phyloP scores from a whole-genome alignment of 2,113 vertebrate genomes.

The Erinaceus europaeus region DNA sequence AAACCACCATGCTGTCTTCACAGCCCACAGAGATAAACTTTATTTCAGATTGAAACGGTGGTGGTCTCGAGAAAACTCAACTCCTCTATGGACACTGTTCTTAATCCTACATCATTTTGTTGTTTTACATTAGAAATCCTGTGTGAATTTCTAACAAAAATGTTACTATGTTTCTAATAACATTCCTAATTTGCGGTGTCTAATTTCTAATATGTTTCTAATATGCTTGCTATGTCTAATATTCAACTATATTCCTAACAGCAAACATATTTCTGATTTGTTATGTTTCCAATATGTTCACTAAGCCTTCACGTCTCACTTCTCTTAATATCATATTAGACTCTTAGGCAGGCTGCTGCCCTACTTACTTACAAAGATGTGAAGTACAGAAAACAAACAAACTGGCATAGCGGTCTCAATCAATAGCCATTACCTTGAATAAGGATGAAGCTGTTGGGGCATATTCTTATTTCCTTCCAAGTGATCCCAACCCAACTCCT shows the following conservation, averaged over 20 bases:
- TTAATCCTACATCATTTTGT: background rate
- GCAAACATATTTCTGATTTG: too few relatives aligned
- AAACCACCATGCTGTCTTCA: too few relatives aligned
- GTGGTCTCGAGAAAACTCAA: background rate
- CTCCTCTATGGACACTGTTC: background rate
- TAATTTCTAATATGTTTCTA: background rate
- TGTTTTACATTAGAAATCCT: background rate
- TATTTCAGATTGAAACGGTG: background rate
- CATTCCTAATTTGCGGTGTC: too few relatives aligned
- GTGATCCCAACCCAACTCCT: background rate
- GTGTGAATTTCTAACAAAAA: too few relatives aligned
- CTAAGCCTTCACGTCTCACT: too few relatives aligned
- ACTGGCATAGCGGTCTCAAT: background rate
- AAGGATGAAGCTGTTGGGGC: background rate
- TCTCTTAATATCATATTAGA: background rate
- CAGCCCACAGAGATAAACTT: background rate
- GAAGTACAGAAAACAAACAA: background rate
- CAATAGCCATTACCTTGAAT: constrained; percentile 1
- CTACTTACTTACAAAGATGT: background rate
- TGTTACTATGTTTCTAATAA: too few relatives aligned
- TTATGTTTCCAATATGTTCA: too few relatives aligned
- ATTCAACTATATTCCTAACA: background rate
- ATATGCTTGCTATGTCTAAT: background rate
- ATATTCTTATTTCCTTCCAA: constrained; percentile 3
- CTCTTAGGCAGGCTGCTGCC: background rate